Percentiles rank a stretch among this genome's conserved stretches.
Conservation (phyloP, 2,113 vertebrate genomes). For the Fukomys damarensis region DNA sequence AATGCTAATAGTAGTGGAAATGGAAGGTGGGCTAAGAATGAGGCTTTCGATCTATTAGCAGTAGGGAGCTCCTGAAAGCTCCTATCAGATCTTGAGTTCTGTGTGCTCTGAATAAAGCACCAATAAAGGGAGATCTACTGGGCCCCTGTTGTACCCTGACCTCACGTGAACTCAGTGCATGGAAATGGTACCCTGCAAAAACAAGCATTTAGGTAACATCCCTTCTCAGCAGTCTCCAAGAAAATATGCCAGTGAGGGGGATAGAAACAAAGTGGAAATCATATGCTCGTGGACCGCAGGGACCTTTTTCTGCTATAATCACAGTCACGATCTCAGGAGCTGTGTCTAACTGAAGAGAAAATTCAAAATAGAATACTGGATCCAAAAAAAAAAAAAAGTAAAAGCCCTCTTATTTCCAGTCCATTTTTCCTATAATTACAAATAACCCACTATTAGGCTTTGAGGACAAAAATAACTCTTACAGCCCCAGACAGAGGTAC, state of each 20-base stretch:
- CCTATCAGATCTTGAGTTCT: neutral
- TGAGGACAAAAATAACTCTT: conserved; percentile 86
- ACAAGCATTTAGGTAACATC: conserved; percentile 30
- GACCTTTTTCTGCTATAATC: conserved; percentile 69
- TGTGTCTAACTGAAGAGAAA: neutral
- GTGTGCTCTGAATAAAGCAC: neutral
- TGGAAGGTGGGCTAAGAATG: neutral
- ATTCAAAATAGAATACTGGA: conserved; percentile 53
- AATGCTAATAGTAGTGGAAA: neutral
- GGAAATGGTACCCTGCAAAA: conserved; percentile 7
- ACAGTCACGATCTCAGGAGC: conserved; percentile 50
- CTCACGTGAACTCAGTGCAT: neutral
- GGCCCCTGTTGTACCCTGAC: neutral
- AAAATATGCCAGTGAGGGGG: conserved; percentile 59
- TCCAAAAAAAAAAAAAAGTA: conserved; percentile 58
- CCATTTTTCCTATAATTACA: conserved; percentile 81
- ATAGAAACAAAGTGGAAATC: conserved; percentile 74
- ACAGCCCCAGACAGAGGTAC: conserved; percentile 72
- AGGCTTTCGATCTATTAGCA: neutral
- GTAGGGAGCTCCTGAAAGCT: neutral
- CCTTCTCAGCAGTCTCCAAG: conserved; percentile 44
- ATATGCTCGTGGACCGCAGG: neutral
- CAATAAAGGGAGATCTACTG: neutral
- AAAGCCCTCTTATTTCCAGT: conserved; percentile 69
- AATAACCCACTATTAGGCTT: conserved; percentile 83